These are phyloP conservation scores for Hoplodrina blanda DNA, from an alignment of 2,888 invertebrate genomes.

Conservation along the genomic window DNA sequence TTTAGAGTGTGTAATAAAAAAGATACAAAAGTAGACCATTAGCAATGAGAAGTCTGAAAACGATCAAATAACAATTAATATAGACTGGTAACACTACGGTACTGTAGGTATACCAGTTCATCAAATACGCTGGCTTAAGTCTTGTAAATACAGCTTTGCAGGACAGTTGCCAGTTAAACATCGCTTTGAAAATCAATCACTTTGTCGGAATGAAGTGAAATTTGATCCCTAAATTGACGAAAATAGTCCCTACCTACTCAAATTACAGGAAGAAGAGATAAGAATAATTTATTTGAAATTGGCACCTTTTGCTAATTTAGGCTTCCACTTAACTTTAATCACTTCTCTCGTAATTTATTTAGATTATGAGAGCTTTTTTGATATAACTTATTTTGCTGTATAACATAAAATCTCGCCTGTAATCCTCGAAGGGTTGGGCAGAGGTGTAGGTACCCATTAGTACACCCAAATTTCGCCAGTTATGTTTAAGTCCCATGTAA, in stretches of 20 bases:
- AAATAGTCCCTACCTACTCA: constrained; percentile 15
- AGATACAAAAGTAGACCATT: background rate
- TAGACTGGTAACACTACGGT: background rate
- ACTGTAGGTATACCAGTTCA: background rate
- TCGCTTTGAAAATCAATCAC: constrained; percentile 39
- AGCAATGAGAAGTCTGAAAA: background rate
- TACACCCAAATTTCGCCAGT: no score
- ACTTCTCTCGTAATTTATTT: constrained; percentile 7
- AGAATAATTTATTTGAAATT: constrained; percentile 42
- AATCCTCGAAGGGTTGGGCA: no score
- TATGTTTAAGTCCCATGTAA: no score
- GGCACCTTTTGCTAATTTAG: constrained; percentile 25
- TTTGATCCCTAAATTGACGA: constrained; percentile 28
- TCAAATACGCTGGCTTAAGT: constrained; percentile 8
- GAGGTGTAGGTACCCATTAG: no score
- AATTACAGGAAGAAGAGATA: constrained; percentile 32
- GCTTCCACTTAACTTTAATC: constrained; percentile 21
- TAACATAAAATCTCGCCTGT: no score
- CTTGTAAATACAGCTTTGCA: constrained; percentile 23
- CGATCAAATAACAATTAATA: background rate
- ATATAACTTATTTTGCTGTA: no score
- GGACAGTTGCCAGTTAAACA: constrained; percentile 10
- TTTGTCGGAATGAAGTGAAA: constrained; percentile 35
- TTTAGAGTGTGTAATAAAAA: constrained; percentile 53
- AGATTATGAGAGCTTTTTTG: background rate